These are phyloP conservation scores for Antheraea pernyi DNA, from an alignment of 1,140 invertebrate genomes.

Conservation along the genomic window DNA sequence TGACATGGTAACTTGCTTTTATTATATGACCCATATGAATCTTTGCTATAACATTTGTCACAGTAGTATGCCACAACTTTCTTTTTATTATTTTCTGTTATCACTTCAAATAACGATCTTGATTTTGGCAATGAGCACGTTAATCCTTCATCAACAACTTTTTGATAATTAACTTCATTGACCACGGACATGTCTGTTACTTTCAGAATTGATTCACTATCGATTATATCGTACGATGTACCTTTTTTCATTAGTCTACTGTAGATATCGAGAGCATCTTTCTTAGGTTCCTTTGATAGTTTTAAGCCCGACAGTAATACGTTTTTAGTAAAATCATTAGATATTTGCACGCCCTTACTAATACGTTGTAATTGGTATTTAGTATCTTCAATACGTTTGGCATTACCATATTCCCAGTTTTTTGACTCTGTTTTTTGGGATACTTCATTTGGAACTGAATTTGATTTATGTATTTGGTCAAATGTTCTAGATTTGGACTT, in stretches of 20 bases:
- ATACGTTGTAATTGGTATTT: slow-evolving; percentile 17
- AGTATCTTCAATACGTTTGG: background rate
- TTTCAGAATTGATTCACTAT: slow-evolving; percentile 62
- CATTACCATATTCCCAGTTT: background rate
- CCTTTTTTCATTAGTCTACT: slow-evolving; percentile 42
- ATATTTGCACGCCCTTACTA: slow-evolving; percentile 51
- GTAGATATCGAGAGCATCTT: slow-evolving; percentile 31
- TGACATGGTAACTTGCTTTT: background rate
- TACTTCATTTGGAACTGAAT: slow-evolving; percentile 46
- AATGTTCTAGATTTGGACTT: slow-evolving; percentile 34
- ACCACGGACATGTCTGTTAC: slow-evolving; percentile 61
- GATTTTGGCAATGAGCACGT: slow-evolving; percentile 46
- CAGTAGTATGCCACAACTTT: slow-evolving; percentile 49
- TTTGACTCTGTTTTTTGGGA: slow-evolving; percentile 15
- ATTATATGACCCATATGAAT: background rate
- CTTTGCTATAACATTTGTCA: slow-evolving; percentile 27
- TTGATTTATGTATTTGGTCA: slow-evolving; percentile 48
- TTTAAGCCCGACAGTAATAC: slow-evolving; percentile 41
- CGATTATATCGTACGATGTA: slow-evolving; percentile 58
- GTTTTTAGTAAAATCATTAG: slow-evolving; percentile 28
- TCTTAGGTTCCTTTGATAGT: slow-evolving; percentile 43
- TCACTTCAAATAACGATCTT: slow-evolving; percentile 40
- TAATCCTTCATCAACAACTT: slow-evolving; percentile 30
- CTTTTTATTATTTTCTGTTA: slow-evolving; percentile 19
- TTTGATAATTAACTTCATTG: slow-evolving; percentile 18